phyloP scores from a whole-genome alignment of 1,140 invertebrate species.

The Paralvinella palmiformis region DNA sequence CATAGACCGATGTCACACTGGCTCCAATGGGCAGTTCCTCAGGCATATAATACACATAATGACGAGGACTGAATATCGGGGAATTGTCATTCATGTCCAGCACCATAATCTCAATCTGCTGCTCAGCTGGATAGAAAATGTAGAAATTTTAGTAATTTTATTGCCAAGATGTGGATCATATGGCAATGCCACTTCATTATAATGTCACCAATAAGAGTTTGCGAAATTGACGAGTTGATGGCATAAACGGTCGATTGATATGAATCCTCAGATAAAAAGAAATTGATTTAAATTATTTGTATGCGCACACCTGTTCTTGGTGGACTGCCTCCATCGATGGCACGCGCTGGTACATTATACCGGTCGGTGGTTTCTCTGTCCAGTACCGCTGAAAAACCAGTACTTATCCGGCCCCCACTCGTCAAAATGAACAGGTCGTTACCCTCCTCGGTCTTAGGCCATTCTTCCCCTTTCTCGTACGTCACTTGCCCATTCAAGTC shows the following conservation, averaged over 20 bases:
- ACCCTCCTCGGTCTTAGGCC: not conserved
- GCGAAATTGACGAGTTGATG: no score
- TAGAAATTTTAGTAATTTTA: no score
- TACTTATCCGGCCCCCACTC: not conserved
- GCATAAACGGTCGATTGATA: no score
- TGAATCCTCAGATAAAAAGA: no score
- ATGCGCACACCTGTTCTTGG: not conserved
- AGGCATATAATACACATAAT: not conserved
- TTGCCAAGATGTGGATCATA: no score
- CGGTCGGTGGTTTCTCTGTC: constrained; percentile 2
- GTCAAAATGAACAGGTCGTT: not conserved
- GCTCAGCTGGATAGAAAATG: not conserved
- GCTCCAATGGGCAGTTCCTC: constrained; percentile 12
- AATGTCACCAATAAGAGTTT: no score
- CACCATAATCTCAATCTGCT: constrained; percentile 4
- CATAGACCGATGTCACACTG: not conserved
- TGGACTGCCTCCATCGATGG: constrained; percentile 10
- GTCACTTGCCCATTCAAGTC: constrained; percentile 10
- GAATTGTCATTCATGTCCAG: constrained; percentile 19
- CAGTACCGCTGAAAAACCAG: not conserved
- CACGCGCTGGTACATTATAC: constrained; percentile 8
- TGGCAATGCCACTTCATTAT: no score
- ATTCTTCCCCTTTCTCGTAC: not conserved
- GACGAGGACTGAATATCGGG: constrained; percentile 7
- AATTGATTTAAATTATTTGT: not conserved